Conservation (phyloP, 2,113 vertebrate species). For the Rhynchopsitta pachyrhyncha region DNA sequence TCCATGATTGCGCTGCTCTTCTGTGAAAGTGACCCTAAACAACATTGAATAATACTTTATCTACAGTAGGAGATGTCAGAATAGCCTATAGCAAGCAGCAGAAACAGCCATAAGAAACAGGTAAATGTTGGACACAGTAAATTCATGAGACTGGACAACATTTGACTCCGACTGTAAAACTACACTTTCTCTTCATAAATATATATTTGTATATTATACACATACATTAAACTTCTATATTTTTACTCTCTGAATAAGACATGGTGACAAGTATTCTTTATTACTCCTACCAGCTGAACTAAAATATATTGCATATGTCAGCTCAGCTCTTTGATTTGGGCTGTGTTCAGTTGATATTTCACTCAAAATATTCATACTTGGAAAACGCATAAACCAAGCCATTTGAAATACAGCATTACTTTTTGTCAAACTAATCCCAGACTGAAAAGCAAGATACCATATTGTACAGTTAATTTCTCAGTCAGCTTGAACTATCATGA, state of each 20-base stretch:
- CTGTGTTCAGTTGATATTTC: background rate
- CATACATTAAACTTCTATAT: background rate
- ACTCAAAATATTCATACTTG: background rate
- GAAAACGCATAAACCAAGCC: background rate
- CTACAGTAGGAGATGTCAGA: background rate
- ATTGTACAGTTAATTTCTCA: background rate
- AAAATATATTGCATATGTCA: background rate
- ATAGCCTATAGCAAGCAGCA: background rate
- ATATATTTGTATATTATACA: background rate
- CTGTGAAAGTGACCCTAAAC: conserved; percentile 30
- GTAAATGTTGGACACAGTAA: background rate
- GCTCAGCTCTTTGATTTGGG: background rate
- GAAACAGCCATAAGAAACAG: background rate
- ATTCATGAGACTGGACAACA: background rate
- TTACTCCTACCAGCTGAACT: background rate
- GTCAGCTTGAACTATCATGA: background rate
- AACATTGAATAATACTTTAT: background rate
- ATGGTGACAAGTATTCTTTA: background rate
- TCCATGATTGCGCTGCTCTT: background rate
- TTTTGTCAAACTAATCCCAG: background rate
- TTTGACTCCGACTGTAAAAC: background rate
- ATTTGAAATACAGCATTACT: background rate
- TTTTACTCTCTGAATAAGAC: background rate
- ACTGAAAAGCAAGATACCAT: background rate
- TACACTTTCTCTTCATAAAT: background rate